Conservation (phyloP, 2,888 invertebrate genomes). For the Sylvicola fuscatus region DNA sequence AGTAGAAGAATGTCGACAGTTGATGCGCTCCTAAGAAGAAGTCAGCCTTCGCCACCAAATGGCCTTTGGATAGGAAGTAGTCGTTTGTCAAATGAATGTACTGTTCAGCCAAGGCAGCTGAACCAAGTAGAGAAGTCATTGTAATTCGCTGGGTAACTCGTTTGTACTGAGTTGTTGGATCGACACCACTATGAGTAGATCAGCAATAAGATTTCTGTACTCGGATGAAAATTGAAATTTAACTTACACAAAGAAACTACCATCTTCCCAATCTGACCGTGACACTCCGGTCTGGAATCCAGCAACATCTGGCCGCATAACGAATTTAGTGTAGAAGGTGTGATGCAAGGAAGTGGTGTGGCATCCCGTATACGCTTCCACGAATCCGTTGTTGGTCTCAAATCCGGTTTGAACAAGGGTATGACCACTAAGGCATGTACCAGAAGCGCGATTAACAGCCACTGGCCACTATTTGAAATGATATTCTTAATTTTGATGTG, state of each 20-base stretch:
- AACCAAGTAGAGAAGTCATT: constrained; percentile 12
- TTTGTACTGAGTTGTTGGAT: constrained; percentile 9
- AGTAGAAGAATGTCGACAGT: constrained; percentile 28
- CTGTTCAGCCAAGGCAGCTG: constrained; percentile 11
- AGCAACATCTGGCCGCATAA: constrained; percentile 9
- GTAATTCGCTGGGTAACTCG: constrained; percentile 10
- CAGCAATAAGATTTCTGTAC: not conserved
- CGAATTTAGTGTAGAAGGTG: constrained; percentile 12
- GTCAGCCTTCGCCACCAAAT: constrained; percentile 29
- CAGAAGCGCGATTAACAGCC: constrained; percentile 7
- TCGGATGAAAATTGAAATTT: not conserved
- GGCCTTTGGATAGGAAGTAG: constrained; percentile 26
- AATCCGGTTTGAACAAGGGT: constrained; percentile 13
- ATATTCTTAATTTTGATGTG: not conserved
- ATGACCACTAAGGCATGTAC: constrained; percentile 8
- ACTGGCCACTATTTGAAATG: constrained; percentile 4
- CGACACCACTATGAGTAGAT: constrained; percentile 2
- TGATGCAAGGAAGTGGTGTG: constrained; percentile 10
- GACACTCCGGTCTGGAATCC: constrained; percentile 11
- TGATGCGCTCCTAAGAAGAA: constrained; percentile 28
- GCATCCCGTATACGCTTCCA: constrained; percentile 13
- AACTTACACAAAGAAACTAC: constrained; percentile 7
- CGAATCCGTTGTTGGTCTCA: constrained; percentile 8
- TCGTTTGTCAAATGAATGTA: constrained; percentile 9
- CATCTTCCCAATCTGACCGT: constrained; percentile 11